A percentile compares a stretch with the other conserved stretches of the same genome.
phyloP scores from a whole-genome alignment of 2,888 invertebrate genomes.

The Alloscopus bannaensis region DNA sequence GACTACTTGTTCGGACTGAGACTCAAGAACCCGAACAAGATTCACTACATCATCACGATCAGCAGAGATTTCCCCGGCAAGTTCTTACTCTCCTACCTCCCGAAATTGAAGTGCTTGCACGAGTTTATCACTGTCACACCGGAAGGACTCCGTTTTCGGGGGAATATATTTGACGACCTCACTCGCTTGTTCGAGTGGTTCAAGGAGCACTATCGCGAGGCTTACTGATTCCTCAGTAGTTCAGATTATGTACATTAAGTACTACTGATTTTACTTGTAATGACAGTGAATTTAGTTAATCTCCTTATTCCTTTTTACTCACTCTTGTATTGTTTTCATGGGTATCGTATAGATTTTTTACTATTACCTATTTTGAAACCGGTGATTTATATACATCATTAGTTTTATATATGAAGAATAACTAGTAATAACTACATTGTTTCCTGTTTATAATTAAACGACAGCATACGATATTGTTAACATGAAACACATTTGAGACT shows the following conservation, averaged over 20 bases:
- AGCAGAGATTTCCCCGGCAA: constrained; percentile 91
- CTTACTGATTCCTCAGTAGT: too few species aligned
- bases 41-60: constrained; percentile 91
- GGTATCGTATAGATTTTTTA: too few species aligned
- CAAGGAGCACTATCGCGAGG: constrained; percentile 90
- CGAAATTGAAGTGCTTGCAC: constrained; percentile 88
- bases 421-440: too few species aligned
- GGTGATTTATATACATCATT: too few species aligned
- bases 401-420: too few species aligned
- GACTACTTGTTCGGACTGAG: constrained; percentile 92
- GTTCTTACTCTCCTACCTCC: constrained; percentile 95
- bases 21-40: constrained; percentile 89
- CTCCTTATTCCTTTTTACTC: too few species aligned
- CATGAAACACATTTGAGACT: too few species aligned
- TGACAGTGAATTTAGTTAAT: too few species aligned
- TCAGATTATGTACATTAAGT: not conserved
- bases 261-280: not conserved
- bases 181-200: constrained; percentile 94
- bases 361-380: too few species aligned
- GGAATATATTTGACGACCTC: constrained; percentile 90
- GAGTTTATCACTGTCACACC: constrained; percentile 95
- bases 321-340: too few species aligned
- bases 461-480: too few species aligned
- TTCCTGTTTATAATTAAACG: too few species aligned
- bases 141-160: constrained; percentile 94